phyloP scores from a whole-genome alignment of 2,888 invertebrate species.

The Zeuzera pyrina region DNA sequence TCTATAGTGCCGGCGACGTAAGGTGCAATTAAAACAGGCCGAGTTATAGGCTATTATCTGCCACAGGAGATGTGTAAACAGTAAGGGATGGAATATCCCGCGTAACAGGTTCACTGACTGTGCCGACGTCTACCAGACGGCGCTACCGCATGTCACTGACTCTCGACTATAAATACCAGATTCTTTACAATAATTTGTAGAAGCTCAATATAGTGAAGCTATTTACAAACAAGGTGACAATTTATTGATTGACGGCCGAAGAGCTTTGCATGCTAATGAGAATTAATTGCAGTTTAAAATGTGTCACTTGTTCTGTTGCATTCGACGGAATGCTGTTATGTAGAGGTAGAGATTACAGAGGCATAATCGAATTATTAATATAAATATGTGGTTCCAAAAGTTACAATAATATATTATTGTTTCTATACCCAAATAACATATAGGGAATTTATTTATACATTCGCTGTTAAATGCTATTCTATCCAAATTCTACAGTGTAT shows the following conservation, averaged over 20 bases:
- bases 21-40: constrained; percentile 8
- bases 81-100: constrained; percentile 32
- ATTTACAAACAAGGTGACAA: constrained; percentile 56
- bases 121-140: constrained; percentile 21
- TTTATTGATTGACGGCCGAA: constrained; percentile 50
- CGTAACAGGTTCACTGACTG: constrained; percentile 9
- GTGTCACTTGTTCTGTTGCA: constrained; percentile 32
- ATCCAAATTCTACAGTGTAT: too few relatives aligned
- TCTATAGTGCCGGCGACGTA: not conserved
- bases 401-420: too few relatives aligned
- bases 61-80: constrained; percentile 7
- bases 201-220: constrained; percentile 39
- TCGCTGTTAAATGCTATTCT: too few relatives aligned
- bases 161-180: constrained; percentile 35
- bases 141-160: constrained; percentile 41
- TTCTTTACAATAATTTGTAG: constrained; percentile 38
- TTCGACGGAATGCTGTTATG: too few relatives aligned
- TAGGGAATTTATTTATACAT: too few relatives aligned
- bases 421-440: too few relatives aligned
- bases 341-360: too few relatives aligned
- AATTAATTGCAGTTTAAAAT: constrained; percentile 50
- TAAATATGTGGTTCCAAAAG: too few relatives aligned
- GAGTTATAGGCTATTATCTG: constrained; percentile 16
- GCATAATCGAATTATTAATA: too few relatives aligned
- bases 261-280: constrained; percentile 39